These are phyloP conservation scores for Ophion obscuratus DNA, from an alignment of 2,888 invertebrate genomes.

Conservation along the genomic window DNA sequence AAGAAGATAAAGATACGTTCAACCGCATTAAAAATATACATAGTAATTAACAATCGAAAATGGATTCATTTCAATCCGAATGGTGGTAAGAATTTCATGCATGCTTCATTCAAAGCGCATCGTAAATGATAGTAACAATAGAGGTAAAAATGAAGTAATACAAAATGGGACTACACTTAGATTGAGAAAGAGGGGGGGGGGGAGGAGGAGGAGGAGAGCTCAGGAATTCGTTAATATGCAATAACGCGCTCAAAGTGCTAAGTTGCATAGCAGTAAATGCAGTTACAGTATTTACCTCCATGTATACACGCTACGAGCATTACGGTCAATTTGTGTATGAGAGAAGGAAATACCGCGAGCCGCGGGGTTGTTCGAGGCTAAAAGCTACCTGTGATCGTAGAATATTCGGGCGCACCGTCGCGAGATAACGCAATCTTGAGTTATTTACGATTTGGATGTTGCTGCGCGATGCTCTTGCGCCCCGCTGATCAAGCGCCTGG, in stretches of 20 bases:
- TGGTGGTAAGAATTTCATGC: too few relatives aligned
- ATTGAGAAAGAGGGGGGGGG: too few relatives aligned
- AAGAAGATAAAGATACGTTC: too few relatives aligned
- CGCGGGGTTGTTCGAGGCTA: constrained; percentile 48
- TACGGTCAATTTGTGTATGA: neutral
- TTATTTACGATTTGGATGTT: constrained; percentile 74
- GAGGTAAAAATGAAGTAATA: too few relatives aligned
- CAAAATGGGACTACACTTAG: too few relatives aligned
- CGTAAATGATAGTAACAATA: too few relatives aligned
- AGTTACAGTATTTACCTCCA: constrained; percentile 14
- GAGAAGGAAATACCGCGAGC: constrained; percentile 16
- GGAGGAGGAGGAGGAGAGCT: neutral
- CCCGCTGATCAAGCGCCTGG: constrained; percentile 60
- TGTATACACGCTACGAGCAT: constrained; percentile 1
- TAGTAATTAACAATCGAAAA: too few relatives aligned
- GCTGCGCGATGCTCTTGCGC: constrained; percentile 69
- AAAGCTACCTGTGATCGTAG: constrained; percentile 70
- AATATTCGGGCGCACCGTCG: constrained; percentile 63
- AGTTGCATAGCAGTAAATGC: constrained; percentile 23
- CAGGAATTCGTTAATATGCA: constrained; percentile 28
- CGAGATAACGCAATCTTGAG: constrained; percentile 76
- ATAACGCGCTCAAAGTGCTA: constrained; percentile 17
- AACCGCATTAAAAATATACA: too few relatives aligned
- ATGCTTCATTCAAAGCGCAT: too few relatives aligned
- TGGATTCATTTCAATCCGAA: too few relatives aligned